phyloP scores from a whole-genome alignment of 64 coral and sea anemone genomes.

The Anthopleura sola region DNA sequence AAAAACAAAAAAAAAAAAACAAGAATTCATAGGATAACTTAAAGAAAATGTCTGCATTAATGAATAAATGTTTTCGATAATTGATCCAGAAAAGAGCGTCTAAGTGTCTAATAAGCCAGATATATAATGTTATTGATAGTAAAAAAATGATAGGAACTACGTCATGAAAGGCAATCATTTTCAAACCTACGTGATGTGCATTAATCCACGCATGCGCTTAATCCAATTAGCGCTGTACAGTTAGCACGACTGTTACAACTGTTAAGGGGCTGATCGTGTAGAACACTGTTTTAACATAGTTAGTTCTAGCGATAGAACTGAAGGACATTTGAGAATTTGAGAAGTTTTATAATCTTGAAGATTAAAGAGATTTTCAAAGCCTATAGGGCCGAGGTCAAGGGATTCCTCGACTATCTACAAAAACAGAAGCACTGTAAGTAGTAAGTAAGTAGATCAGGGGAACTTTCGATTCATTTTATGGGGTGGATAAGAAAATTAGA shows the following conservation, averaged over 20 bases:
- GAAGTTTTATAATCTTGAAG: not conserved
- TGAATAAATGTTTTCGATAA: slow-evolving; percentile 4
- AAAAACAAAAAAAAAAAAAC: too few relatives aligned
- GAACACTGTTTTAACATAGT: not conserved
- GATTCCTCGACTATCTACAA: not conserved
- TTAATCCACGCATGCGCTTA: not conserved
- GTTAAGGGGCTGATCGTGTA: not conserved
- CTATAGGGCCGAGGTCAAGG: not conserved
- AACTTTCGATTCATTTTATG: not conserved
- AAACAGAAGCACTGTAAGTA: not conserved
- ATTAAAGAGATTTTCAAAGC: not conserved
- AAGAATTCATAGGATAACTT: too few relatives aligned
- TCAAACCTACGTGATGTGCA: not conserved
- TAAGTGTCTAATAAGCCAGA: not conserved
- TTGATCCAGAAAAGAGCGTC: not conserved
- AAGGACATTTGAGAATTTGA: not conserved
- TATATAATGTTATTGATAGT: not conserved
- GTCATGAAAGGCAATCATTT: not conserved
- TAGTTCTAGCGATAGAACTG: not conserved
- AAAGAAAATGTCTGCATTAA: not conserved
- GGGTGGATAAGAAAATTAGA: not conserved
- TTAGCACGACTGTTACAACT: not conserved
- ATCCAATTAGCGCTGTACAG: not conserved
- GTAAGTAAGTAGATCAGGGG: not conserved
- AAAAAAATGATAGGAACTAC: not conserved